A percentile compares a stretch with the other conserved stretches of the same genome.
phyloP scores from a whole-genome alignment of 2,888 invertebrate genomes.

The Machimus atricapillus region DNA sequence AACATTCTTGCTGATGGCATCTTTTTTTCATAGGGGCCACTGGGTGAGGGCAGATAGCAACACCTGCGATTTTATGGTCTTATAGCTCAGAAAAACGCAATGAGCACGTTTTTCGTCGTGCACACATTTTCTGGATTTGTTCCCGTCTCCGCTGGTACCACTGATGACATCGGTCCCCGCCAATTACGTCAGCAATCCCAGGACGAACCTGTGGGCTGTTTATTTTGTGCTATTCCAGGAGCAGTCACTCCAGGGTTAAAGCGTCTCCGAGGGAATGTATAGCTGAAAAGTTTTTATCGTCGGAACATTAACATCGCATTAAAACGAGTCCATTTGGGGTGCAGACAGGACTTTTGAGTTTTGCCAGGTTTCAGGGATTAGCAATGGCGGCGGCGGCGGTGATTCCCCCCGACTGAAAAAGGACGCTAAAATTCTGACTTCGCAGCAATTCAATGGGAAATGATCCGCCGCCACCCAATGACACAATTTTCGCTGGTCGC shows the following conservation, averaged over 20 bases:
- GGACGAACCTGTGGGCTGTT: conserved; percentile 21
- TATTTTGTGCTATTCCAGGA: conserved; percentile 19
- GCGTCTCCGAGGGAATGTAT: neutral
- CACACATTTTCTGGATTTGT: neutral
- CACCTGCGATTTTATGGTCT: neutral
- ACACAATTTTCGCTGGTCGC: conserved; percentile 26
- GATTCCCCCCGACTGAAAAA: neutral
- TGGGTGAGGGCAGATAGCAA: neutral
- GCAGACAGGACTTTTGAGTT: conserved; percentile 14
- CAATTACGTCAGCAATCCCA: conserved; percentile 17
- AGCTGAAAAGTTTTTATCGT: conserved; percentile 34
- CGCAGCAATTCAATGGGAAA: conserved; percentile 26
- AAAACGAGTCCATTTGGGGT: conserved; percentile 12
- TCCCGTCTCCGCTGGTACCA: neutral
- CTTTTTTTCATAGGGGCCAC: neutral
- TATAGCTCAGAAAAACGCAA: neutral
- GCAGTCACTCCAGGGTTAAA: neutral
- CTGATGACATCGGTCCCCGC: neutral
- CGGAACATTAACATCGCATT: conserved; percentile 32
- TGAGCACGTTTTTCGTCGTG: neutral
- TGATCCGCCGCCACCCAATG: conserved; percentile 28
- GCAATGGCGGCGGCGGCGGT: neutral
- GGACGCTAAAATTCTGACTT: conserved; percentile 2
- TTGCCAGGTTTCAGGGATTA: conserved; percentile 23
- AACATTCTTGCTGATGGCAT: conserved; percentile 32